phyloP scores from a whole-genome alignment of 2,888 invertebrate species.

The Sclerodermus sp. region DNA sequence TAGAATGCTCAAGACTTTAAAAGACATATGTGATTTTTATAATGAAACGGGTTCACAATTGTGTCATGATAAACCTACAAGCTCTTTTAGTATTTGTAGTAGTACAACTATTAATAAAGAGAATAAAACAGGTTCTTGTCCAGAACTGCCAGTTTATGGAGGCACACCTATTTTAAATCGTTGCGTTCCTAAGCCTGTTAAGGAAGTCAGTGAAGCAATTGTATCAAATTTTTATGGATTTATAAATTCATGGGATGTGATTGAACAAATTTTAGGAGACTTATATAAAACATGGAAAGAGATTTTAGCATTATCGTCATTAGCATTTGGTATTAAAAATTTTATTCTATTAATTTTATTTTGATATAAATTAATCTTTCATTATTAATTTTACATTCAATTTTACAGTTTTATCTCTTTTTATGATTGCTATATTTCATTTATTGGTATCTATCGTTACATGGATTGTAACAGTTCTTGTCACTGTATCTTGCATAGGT shows the following conservation, averaged over 20 bases:
- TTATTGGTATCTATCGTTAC: conserved; percentile 82
- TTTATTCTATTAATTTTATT: too few relatives aligned
- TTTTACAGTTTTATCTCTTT: conserved; percentile 74
- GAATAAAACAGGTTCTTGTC: conserved; percentile 56
- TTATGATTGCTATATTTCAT: conserved; percentile 82
- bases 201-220: conserved; percentile 67
- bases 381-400: too few relatives aligned
- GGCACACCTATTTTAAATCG: conserved; percentile 81
- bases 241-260: conserved; percentile 84
- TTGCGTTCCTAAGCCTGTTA: conserved; percentile 78
- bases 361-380: not conserved
- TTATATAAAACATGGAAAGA: conserved; percentile 86
- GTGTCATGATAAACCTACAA: conserved; percentile 64
- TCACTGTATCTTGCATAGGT: conserved; percentile 75
- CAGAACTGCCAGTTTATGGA: conserved; percentile 75
- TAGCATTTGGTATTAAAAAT: conserved; percentile 84
- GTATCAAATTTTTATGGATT: conserved; percentile 76
- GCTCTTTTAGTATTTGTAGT: conserved; percentile 48
- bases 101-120: conserved; percentile 47
- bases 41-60: conserved; percentile 72
- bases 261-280: conserved; percentile 87
- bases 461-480: conserved; percentile 83
- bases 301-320: conserved; percentile 76
- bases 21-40: conserved; percentile 75
- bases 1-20: conserved; percentile 63